Evolutionary conservation across 2,113 vertebrate genomes (phyloP).

Genomic region (Oriolus oriolus): DNA sequence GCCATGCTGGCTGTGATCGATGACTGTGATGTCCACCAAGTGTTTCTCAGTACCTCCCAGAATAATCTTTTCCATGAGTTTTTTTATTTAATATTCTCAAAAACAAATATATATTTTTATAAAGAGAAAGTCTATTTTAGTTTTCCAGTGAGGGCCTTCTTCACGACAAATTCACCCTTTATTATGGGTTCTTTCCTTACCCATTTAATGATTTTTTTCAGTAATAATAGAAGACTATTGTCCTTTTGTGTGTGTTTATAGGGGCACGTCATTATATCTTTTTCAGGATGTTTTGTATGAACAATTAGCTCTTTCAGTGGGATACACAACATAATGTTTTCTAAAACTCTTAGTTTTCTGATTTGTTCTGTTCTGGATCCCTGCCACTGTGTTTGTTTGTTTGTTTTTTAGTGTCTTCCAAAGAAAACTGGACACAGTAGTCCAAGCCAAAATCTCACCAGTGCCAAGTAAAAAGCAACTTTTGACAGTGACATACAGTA

Average conservation of each 20-base stretch:
- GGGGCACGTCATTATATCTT: not conserved
- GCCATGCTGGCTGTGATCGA: rapidly evolving
- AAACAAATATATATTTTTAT: not conserved
- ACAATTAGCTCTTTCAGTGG: not conserved
- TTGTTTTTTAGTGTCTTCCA: not conserved
- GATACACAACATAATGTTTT: not conserved
- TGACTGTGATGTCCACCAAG: not conserved
- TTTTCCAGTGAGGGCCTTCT: not conserved
- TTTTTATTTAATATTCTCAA: not conserved
- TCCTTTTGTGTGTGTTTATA: not conserved
- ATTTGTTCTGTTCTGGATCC: not conserved
- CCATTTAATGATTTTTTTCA: not conserved
- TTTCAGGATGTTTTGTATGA: not conserved
- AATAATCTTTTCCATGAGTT: not conserved
- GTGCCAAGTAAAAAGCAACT: not conserved
- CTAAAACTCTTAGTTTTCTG: not conserved
- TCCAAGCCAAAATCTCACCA: not conserved
- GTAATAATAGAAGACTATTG: not conserved
- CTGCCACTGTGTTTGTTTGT: not conserved
- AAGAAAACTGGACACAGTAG: not conserved
- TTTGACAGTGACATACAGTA: not conserved
- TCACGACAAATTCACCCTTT: not conserved
- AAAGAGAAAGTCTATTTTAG: not conserved
- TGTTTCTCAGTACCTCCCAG: not conserved
- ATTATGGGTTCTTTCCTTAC: not conserved